phyloP scores from a whole-genome alignment of 2,113 vertebrate species.

The Myxocyprinus asiaticus region DNA sequence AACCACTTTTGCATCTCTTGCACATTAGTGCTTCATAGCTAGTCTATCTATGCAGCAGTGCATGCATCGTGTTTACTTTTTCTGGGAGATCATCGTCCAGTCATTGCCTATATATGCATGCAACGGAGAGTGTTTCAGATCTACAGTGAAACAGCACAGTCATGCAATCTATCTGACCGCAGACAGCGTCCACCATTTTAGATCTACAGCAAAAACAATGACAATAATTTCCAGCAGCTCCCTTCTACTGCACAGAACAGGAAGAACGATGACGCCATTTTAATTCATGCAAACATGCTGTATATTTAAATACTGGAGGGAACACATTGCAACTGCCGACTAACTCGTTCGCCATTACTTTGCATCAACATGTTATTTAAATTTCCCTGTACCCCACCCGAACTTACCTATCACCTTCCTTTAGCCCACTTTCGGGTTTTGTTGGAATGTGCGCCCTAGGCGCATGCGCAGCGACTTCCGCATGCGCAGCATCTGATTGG shows the following conservation, averaged over 20 bases:
- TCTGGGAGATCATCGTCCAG: not conserved
- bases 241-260: conserved; percentile 17
- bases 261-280: not conserved
- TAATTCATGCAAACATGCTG: not conserved
- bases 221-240: conserved; percentile 46
- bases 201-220: conserved; percentile 51
- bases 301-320: not conserved
- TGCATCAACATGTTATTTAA: not conserved
- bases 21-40: not conserved
- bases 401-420: conserved; percentile 43
- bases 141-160: not conserved
- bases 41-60: not conserved
- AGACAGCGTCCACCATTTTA: too few relatives aligned
- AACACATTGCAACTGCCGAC: not conserved
- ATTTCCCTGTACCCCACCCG: not conserved
- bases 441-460: conserved; percentile 46
- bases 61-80: not conserved
- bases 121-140: not conserved
- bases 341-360: not conserved
- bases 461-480: conserved; percentile 42
- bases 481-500: not conserved
- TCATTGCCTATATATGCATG: not conserved
- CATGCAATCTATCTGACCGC: too few relatives aligned
- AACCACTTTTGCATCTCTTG: not conserved
- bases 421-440: conserved; percentile 23